phyloP scores from a whole-genome alignment of 1,140 invertebrate species.

The Aphis craccivora region DNA sequence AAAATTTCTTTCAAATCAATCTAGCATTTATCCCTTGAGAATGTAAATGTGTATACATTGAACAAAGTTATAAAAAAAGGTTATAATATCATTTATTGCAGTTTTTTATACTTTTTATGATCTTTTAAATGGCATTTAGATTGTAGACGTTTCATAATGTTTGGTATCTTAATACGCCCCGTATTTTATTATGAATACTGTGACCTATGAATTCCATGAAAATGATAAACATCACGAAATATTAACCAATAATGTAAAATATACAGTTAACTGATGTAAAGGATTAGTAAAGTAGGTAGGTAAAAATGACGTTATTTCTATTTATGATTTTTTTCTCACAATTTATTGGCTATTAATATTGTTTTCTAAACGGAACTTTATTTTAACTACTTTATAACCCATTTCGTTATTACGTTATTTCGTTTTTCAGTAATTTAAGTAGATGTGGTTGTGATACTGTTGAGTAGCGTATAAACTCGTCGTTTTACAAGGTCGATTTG shows the following conservation, averaged over 20 bases:
- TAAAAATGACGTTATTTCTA: background rate
- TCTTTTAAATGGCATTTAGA: background rate
- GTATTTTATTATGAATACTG: background rate
- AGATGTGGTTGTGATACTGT: background rate
- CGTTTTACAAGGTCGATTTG: conserved; percentile 16
- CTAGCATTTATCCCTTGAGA: background rate
- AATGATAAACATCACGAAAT: background rate
- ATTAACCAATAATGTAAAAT: background rate
- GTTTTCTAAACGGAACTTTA: background rate
- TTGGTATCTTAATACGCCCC: background rate
- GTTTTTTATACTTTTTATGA: background rate
- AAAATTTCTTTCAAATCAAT: background rate
- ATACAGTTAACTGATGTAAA: background rate
- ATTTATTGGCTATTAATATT: background rate
- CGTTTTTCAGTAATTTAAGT: background rate
- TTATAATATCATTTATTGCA: background rate
- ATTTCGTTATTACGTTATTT: background rate
- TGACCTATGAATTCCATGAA: background rate
- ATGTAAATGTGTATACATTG: background rate
- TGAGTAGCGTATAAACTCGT: background rate
- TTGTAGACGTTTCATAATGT: background rate
- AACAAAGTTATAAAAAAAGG: background rate
- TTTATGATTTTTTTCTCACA: background rate
- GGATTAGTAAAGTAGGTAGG: background rate
- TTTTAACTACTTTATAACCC: background rate